Percentiles rank a stretch among this genome's conserved stretches.
phyloP scores from a whole-genome alignment of 2,888 invertebrate species.

The Hypsopygia costalis region DNA sequence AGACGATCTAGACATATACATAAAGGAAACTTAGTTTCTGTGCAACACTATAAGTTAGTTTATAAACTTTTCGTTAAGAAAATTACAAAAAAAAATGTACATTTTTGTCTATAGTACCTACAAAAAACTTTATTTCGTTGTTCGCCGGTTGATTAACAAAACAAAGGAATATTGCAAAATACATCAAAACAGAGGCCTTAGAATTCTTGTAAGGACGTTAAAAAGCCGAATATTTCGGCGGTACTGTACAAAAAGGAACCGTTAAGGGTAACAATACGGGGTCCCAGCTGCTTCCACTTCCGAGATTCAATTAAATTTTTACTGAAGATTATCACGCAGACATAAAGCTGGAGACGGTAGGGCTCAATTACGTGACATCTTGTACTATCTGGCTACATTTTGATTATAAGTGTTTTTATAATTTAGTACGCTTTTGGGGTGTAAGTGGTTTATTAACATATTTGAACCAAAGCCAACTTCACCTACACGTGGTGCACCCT shows the following conservation, averaged over 20 bases:
- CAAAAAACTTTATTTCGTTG: neutral
- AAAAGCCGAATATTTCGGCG: constrained; percentile 42
- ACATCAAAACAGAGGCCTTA: constrained; percentile 13
- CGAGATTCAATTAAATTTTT: constrained; percentile 79
- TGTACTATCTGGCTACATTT: neutral
- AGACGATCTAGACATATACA: no score
- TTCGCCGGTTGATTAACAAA: constrained; percentile 29
- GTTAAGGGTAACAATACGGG: constrained; percentile 46
- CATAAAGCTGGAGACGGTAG: constrained; percentile 35
- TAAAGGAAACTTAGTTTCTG: no score
- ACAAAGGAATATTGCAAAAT: constrained; percentile 22
- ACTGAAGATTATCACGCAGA: constrained; percentile 79
- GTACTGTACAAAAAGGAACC: constrained; percentile 31
- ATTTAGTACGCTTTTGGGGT: no score
- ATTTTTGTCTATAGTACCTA: no score
- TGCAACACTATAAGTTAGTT: no score
- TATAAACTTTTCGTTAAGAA: no score
- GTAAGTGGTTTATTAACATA: no score
- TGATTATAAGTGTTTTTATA: no score
- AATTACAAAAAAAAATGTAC: no score
- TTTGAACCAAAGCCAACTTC: no score
- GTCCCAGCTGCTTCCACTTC: constrained; percentile 65
- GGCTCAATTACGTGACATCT: constrained; percentile 27
- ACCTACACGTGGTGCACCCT: no score
- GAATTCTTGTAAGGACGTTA: constrained; percentile 27